Base-by-base conservation (phyloP, 1,140 invertebrate genomes). In the Dreissena polymorpha region DNA sequence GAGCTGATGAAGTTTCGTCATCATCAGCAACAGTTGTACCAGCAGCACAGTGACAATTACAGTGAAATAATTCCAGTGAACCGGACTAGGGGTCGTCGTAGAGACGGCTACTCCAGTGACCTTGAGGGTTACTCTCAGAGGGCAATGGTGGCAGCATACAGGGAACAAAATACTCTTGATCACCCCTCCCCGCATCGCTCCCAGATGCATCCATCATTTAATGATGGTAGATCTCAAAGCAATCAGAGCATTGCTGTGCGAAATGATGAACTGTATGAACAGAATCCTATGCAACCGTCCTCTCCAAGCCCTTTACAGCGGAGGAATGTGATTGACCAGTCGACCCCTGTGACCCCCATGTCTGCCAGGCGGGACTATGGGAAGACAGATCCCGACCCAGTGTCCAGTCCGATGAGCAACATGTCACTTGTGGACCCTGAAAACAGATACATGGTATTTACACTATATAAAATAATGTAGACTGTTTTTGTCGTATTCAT, bases 31-130 rank as follows among this genome's bases (percentile, higher is more conserved):
- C 81, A 76, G 69, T 76, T 83, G 81, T 83, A 69, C 60, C 67
- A 60, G 25, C 27, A 49, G 53, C 57, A 83, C 39, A 85, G 71
- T 18, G 71, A 74, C 23, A 83, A 87, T 73, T 82, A 85, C 53
- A 86, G 81, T 86, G 86, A 87, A 64, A 83, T 73, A 29, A 70
- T 82, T 18, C 69, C 78, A 64, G 75, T 85, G 1, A 78, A 63
- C 27, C 55, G 79, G 64, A 74, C 76, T 25, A 73, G 83, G 29
- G 67, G 83, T 14, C 70, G 78, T 6, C 51, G 85, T 27, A 85
- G 86, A 29, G 89, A 84, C 53, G 90, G 90, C 14, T 91, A 91
- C 81, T 87, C 87, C 50, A 92, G 91, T 89, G 90, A 92, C 73
- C 21, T 91, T 57, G 91, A 91, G 71, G 85, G 85, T 12, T 91